Base-by-base conservation (phyloP, 2,113 vertebrate species). In the Ictalurus punctatus region DNA sequence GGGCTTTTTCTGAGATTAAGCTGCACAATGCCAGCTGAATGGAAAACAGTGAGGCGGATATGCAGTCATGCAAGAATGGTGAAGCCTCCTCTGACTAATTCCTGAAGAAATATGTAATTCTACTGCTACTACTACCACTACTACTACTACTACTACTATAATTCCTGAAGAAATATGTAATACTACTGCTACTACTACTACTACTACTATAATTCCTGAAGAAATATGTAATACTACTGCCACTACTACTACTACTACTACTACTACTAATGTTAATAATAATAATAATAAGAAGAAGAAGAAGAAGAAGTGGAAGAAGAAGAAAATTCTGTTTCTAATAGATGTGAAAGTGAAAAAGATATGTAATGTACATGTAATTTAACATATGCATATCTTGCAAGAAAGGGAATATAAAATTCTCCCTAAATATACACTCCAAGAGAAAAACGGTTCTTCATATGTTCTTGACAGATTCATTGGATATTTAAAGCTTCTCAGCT, bases 1-100 rank as follows among this genome's bases (percentile, higher is more conserved):
- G 81, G 87, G 80, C 52, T 44, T 84, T 84, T 87, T 76, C 65
- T 48, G 30, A 63, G 67, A 25, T 76, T 79, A 56, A 56, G 71
- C 87, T 40, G 17, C 9, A 79, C 79, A 89, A 52, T 67, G 71
- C 6, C n/a, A 67, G 37, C 27, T 25, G 69, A 54, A 48, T 14
- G 40, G 44, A 65, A 63, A 86, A 44, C 5, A 56, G 17, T 44
- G 56, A 56, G 30, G 61, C 10, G n/a, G 76, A 54, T 23, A 25
- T 81, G 44, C 86, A 69, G 16, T 56, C 19, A 79, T 30, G 21
- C 17, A 16, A 67, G 40, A n/a, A 80, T 34, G 8, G 6, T 9
- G 54, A 30, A 21, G 16, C 16, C 6, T 81, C n/a, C n/a, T 58
- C 5, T 3, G 52, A n/a, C 21, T 48, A 6, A 78, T n/a, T 78